Evolutionary conservation across 2,113 vertebrate species (phyloP).

Genomic region (Mesitornis unicolor): DNA sequence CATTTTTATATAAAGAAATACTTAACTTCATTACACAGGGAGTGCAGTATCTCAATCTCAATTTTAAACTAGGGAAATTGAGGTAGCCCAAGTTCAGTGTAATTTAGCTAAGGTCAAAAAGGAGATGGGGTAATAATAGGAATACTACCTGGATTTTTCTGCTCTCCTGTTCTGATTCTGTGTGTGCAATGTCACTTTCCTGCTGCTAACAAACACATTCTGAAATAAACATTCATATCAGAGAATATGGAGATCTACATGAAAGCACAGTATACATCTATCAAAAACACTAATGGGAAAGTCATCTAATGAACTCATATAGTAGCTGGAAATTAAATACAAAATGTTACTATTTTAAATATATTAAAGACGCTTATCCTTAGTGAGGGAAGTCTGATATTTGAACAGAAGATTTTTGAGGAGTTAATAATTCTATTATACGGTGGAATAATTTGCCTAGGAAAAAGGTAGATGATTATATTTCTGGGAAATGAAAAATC

Average conservation of each 20-base stretch:
- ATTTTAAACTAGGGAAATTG: neutral
- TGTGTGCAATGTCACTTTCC: neutral
- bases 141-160: neutral
- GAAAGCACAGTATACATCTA: neutral
- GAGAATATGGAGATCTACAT: neutral
- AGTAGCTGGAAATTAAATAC: slow-evolving; percentile 4
- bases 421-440: slow-evolving; percentile 44
- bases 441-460: neutral
- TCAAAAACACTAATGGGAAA: neutral
- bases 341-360: slow-evolving; percentile 3
- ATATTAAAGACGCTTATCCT: neutral
- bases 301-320: neutral
- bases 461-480: neutral
- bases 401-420: slow-evolving; percentile 17
- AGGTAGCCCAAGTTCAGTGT: slow-evolving; percentile 5
- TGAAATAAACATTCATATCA: neutral
- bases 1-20: slow-evolving; percentile 18
- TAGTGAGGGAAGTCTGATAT: neutral
- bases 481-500: neutral
- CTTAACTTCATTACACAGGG: neutral
- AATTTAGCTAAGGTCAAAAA: slow-evolving; percentile 36
- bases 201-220: neutral
- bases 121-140: neutral
- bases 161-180: neutral
- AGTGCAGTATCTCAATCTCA: neutral